Evolutionary conservation across 2,797 vertebrate species (phyloP), one percentile per base, ranked within the genome.

Genomic region (Furcifer pardalis): DNA sequence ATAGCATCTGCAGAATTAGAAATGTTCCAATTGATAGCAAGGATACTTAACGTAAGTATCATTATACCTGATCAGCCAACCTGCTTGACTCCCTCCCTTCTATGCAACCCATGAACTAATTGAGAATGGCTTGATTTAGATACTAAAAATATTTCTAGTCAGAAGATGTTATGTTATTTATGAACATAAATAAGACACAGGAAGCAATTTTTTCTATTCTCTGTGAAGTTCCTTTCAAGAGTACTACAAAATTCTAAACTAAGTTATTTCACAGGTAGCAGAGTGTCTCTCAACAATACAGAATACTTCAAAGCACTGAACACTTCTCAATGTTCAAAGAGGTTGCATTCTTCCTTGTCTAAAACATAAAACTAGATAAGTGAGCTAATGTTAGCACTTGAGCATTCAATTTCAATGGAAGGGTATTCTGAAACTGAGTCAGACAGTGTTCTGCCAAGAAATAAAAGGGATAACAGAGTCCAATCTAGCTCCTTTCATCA

Each of bases 351-450:
- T 17, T 63, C 15, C 71, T 68, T 1, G 25, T 9, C 59, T 9
- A 73, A 32, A 2, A 91, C 84, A 60, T 77, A 77, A 79, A 81
- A 1, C 82, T 10, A 75, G 21, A 56, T 1, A 83, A 62, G 30
- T 88, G 27, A 42, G 65, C 82, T 71, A 62, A 84, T 72, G 63
- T 63, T 17, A 86, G 86, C n/a, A 83, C 65, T 13, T 83, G 17
- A 68, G 6, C 85, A 25, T 60, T 81, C 40, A 49, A 81, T 76
- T 77, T 71, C 52, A 77, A 30, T 81, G 69, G 23, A 49, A 49
- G 84, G 79, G 27, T 40, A 77, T 77, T 81, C 79, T 81, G 35
- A 81, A 86, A 81, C 71, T 86, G 84, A 86, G 84, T 81, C 40
- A 71, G 84, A 81, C 37, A 71, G 65, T 2, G 25, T n/a, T 85